Conservation (phyloP, 2,113 vertebrate genomes). For the Notothenia rossii region DNA sequence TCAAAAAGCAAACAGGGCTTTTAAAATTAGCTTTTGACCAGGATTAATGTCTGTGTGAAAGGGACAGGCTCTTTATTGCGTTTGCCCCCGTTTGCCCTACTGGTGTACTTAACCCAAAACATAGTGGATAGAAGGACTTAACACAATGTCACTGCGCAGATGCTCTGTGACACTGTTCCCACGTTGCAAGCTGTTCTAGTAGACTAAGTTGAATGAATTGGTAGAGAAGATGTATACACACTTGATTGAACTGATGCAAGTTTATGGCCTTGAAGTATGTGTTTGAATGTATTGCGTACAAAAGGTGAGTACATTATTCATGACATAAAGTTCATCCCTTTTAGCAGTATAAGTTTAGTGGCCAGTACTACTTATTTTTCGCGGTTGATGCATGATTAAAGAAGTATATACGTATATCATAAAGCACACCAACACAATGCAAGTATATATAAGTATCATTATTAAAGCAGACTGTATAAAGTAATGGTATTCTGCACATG, state of each 20-base stretch:
- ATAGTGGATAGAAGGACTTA: neutral
- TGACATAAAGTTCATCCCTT: neutral
- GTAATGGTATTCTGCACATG: neutral
- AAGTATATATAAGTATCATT: neutral
- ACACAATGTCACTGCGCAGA: constrained; percentile 6
- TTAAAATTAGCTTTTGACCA: constrained; percentile 24
- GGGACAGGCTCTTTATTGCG: constrained; percentile 41
- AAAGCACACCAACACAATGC: neutral
- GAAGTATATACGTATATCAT: too few species aligned
- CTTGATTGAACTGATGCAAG: neutral
- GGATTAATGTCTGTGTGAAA: constrained; percentile 12
- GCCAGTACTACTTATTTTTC: too few species aligned
- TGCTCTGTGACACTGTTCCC: neutral
- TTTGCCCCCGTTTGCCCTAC: constrained; percentile 46
- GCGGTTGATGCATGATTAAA: too few species aligned
- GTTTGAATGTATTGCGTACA: too few species aligned
- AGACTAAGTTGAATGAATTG: neutral
- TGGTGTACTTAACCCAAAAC: constrained; percentile 1
- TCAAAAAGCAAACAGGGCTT: constrained; percentile 17
- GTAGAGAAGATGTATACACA: neutral
- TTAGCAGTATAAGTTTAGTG: neutral
- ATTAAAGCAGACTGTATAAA: neutral
- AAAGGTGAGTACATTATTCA: neutral
- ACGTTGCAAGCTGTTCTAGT: neutral
- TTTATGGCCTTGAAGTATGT: too few species aligned